Percentiles rank a stretch among this genome's conserved stretches.
phyloP scores from a whole-genome alignment of 2,797 vertebrate species.

The Cryptoprocta ferox region DNA sequence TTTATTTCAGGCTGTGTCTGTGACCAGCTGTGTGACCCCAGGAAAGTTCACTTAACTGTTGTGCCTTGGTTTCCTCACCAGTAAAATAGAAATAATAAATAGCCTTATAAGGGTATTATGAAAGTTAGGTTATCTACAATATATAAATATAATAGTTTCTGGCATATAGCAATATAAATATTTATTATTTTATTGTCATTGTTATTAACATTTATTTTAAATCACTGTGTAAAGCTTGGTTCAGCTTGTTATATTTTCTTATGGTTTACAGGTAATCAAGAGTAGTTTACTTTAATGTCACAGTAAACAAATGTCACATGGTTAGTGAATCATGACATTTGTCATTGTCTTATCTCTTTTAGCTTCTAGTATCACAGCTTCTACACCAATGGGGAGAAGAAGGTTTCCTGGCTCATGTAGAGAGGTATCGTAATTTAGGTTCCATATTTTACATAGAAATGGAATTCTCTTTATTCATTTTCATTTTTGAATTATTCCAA shows the following conservation, averaged over 20 bases:
- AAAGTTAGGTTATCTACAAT: neutral
- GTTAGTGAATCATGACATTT: neutral
- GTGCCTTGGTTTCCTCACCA: neutral
- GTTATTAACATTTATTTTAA: neutral
- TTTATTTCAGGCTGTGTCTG: neutral
- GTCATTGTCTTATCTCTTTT: conserved; percentile 70
- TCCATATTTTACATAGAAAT: neutral
- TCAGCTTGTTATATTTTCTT: neutral
- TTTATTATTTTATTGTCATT: neutral
- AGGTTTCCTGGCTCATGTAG: conserved; percentile 93
- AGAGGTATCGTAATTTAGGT: conserved; percentile 87
- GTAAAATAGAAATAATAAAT: neutral
- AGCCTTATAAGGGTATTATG: neutral
- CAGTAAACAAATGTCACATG: no score
- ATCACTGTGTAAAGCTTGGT: neutral
- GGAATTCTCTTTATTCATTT: neutral
- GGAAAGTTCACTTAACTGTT: neutral
- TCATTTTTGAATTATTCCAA: neutral
- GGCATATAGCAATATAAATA: neutral
- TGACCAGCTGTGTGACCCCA: neutral
- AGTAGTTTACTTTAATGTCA: neutral
- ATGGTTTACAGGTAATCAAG: neutral
- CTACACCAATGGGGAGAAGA: conserved; percentile 94
- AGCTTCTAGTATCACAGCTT: conserved; percentile 94
- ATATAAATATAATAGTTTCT: neutral